Base-by-base conservation (phyloP, 53 echinoderm and acorn worm species). In the Arbacia lixula region DNA sequence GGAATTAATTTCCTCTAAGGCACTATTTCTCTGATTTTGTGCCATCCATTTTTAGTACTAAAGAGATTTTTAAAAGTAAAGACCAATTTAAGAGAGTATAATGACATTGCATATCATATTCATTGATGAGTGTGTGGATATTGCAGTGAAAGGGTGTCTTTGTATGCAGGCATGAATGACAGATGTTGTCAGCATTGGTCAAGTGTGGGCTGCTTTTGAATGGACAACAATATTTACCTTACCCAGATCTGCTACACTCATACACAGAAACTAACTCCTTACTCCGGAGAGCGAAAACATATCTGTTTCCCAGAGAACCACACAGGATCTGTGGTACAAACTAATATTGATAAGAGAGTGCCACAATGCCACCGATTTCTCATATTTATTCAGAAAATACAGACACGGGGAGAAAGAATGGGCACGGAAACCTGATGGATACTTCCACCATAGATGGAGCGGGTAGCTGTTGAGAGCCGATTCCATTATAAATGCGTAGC, bases 321-420 rank as follows among this genome's bases (percentile, higher is more conserved):
- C 38, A 36, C n/a, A n/a, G n/a, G n/a, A n/a, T n/a, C 8, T 66
- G 66, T 66, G 36, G 36, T 36, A 22, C 66, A 66, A 36, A 66
- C 38, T 37, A 10, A 66, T 37, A 39, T 37, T 66, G 66, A 66
- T 21, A 66, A 36, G 66, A 22, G 66, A 66, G 36, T 36, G 66
- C 38, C 19, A 66, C 66, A 66, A 66, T 66, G 14, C 36, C 21
- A 66, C 66, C 36, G 22, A 66, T 66, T 66, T 66, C 37, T 36
- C 66, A 36, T 66, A 66, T 66, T 66, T 66, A 66, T 66, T 66
- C 66, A 66, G 66, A 66, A 66, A 66, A 66, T 38, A 66, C 2
- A 36, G 38, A 66, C 66, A 66, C 20, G 36, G 21, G 66, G 21
- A 27, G 21, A 20, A 25, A 36, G n/a, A n/a, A n/a, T n/a, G n/a